Base-by-base conservation (phyloP, 2,888 invertebrate species). In the Lamellibrachia columna region DNA sequence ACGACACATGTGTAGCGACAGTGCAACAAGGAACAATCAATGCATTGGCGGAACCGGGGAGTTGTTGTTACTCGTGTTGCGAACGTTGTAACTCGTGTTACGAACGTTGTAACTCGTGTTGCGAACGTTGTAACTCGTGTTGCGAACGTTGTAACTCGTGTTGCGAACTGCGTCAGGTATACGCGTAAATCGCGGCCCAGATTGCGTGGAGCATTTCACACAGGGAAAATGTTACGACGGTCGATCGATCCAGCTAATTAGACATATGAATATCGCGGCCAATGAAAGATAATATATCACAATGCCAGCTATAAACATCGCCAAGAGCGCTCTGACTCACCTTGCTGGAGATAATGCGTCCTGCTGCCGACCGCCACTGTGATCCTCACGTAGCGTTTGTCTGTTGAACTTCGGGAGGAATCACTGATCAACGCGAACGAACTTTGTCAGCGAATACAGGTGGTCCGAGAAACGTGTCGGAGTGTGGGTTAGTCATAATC, bases 261-360 rank as follows among this genome's bases (percentile, higher is more conserved):
- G 22, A 75, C 22, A 22, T 6, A 75, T 22, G 75, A 75, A 75
- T 22, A 75, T 75, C 75, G 75, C 22, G 75, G 75, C 75, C 75
- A n/a, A n/a, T 75, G 75, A 75, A 75, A 75, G 75, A 75, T 75
- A 75, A 75, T 75, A 75, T 75, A 75, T 75, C 75, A n/a, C 75
- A 22, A 75, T 75, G n/a, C 40, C 40, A 40, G 40, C 40, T 40
- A 40, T 40, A 40, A 40, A 40, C 40, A 40, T 40, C 22, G 22
- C 22, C 75, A 9, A 75, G 75, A 15, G 75, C 22, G 75, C 75
- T 15, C n/a, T 75, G 22, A 75, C 75, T 22, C 75, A 75, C 75
- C 75, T 75, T 75, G 22, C 22, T 22, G n/a, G 75, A 75, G 6
- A 75, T n/a, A 22, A 22, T 75, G 22, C 75, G 75, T 75, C 75